Evolutionary conservation across 2,797 vertebrate genomes (phyloP), one percentile per base, ranked within the genome.

Genomic region (Fundulus diaphanus): DNA sequence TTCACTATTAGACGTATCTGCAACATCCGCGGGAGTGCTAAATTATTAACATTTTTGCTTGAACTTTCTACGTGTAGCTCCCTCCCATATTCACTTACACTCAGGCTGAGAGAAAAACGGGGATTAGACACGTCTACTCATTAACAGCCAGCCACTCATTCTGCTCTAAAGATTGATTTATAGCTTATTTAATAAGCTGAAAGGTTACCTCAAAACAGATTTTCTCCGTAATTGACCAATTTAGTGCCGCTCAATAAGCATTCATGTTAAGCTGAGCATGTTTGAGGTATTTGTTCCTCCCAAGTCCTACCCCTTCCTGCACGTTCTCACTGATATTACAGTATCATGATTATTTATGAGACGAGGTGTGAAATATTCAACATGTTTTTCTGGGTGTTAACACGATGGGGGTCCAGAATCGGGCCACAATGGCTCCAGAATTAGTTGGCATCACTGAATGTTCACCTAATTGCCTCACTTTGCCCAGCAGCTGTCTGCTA

Each of bases 401-500:
- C 80, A 82, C 83, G 84, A 76, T 85, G 82, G 83, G 70, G 79
- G 82, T 88, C 88, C 80, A 75, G 86, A 91, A 87, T 82, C 86
- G 82, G 78, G 72, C 70, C 73, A 86, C 87, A 87, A 82, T 90
- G 69, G 81, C 87, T 86, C 70, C 85, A 78, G 85, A 89, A 88
- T 93, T 88, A 90, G 88, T 92, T 93, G 92, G 87, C 87, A 87
- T 88, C 78, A 81, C 80, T 81, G 84, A 94, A 87, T 87, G 89
- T 86, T 90, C 88, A 68, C 68, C 83, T 95, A 94, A 95, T 95
- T 94, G 91, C 89, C 87, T 89, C 90, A 91, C 91, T 93, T 90
- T 92, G 86, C 86, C 84, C 87, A 93, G 90, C 95, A 95, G 93
- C 94, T 96, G 94, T 94, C 93, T 92, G 92, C 93, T 93, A 93